A percentile compares a stretch with the other conserved stretches of the same genome.
phyloP scores from a whole-genome alignment of 2,113 vertebrate species.

The Genyomyrus donnyi region DNA sequence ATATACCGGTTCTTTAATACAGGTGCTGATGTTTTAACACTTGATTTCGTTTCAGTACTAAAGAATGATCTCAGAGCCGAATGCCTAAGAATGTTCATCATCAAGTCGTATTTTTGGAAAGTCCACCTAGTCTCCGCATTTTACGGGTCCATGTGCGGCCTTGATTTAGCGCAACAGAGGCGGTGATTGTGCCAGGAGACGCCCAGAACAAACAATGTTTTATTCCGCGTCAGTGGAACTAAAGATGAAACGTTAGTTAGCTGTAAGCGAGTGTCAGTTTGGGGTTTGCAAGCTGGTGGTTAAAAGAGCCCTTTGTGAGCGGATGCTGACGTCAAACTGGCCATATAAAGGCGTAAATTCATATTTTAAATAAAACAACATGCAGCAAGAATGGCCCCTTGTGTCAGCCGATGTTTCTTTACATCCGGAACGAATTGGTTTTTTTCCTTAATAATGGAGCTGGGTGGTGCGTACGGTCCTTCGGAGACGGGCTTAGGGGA shows the following conservation, averaged over 20 bases:
- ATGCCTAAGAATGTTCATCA: not conserved
- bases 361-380: slow-evolving; percentile 71
- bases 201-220: slow-evolving; percentile 84
- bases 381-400: slow-evolving; percentile 59
- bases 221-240: slow-evolving; percentile 83
- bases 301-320: slow-evolving; percentile 83
- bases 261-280: slow-evolving; percentile 81
- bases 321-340: slow-evolving; percentile 85
- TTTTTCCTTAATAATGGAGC: slow-evolving; percentile 62
- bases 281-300: slow-evolving; percentile 73
- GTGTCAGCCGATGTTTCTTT: slow-evolving; percentile 63
- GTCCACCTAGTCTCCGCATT: slow-evolving; percentile 40
- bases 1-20: not conserved
- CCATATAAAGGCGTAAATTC: slow-evolving; percentile 68
- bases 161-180: slow-evolving; percentile 54
- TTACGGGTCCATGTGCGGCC: slow-evolving; percentile 46
- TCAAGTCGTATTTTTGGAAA: slow-evolving; percentile 12
- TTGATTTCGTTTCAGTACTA: not conserved
- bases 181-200: slow-evolving; percentile 60
- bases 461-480: slow-evolving; percentile 33
- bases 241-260: slow-evolving; percentile 90
- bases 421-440: slow-evolving; percentile 82
- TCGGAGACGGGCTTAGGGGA: slow-evolving; percentile 44
- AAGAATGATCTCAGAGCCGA: too few relatives aligned
- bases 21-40: not conserved